Conservation (phyloP, 2,888 invertebrate genomes). For the Gnatocerus cornutus region DNA sequence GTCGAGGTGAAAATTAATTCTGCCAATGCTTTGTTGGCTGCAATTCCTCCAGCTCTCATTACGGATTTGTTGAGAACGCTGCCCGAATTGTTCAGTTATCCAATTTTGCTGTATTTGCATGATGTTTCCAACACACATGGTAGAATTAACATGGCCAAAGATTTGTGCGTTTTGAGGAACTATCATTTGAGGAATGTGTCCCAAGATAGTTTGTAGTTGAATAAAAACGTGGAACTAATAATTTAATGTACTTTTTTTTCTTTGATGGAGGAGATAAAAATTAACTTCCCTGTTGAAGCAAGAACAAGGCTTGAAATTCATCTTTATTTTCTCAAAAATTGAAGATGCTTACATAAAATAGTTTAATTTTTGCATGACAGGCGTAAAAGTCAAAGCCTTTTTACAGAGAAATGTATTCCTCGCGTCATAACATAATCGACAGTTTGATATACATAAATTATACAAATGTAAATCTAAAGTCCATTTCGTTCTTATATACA, state of each 20-base stretch:
- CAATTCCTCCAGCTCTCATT: slow-evolving; percentile 84
- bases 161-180: slow-evolving; percentile 89
- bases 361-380: slow-evolving; percentile 6
- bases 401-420: not conserved
- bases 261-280: too few relatives aligned
- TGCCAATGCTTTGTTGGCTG: slow-evolving; percentile 77
- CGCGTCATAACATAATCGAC: slow-evolving; percentile 7
- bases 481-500: slow-evolving; percentile 35
- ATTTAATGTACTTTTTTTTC: too few relatives aligned
- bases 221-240: not conserved
- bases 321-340: slow-evolving; percentile 23
- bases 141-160: slow-evolving; percentile 89
- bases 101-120: slow-evolving; percentile 84
- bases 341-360: slow-evolving; percentile 38
- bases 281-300: not conserved
- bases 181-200: slow-evolving; percentile 76
- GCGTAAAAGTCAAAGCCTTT: not conserved
- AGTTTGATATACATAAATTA: slow-evolving; percentile 40
- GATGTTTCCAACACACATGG: slow-evolving; percentile 85
- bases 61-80: slow-evolving; percentile 86
- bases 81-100: slow-evolving; percentile 84
- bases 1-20: slow-evolving; percentile 81
- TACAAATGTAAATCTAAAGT: slow-evolving; percentile 31
- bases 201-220: slow-evolving; percentile 25
- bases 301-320: slow-evolving; percentile 13